Evolutionary conservation across 2,888 invertebrate genomes (phyloP).

Genomic region (Tipula helvola): DNA sequence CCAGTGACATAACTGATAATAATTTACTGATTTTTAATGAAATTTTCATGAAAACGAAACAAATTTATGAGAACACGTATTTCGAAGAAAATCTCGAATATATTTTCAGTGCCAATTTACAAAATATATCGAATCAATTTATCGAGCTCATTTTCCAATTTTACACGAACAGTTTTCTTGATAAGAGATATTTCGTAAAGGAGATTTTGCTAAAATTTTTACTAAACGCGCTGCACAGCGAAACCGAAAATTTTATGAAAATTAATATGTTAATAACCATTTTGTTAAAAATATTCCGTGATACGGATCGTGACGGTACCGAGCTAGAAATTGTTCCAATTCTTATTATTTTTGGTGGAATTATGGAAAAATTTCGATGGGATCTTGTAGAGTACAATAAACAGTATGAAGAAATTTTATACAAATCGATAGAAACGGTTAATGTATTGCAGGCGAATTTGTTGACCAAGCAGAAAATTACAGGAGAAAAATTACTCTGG

Average conservation of each 20-base stretch:
- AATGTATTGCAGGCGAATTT: conserved; percentile 18
- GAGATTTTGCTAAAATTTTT: not conserved
- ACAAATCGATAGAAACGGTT: conserved; percentile 23
- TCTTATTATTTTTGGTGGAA: conserved; percentile 24
- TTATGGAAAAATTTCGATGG: conserved; percentile 28
- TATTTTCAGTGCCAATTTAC: not conserved
- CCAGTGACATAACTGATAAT: not conserved
- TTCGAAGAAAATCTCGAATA: not conserved
- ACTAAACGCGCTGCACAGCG: not conserved
- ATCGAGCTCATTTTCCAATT: not conserved
- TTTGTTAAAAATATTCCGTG: conserved; percentile 20
- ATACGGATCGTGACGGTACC: conserved; percentile 19
- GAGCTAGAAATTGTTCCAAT: conserved; percentile 25
- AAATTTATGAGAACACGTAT: conserved; percentile 10
- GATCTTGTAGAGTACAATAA: conserved; percentile 25
- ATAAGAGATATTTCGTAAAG: not conserved
- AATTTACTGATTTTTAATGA: conserved; percentile 17
- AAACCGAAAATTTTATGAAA: not conserved
- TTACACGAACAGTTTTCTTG: not conserved
- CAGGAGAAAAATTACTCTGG: conserved; percentile 27
- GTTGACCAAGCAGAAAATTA: conserved; percentile 24
- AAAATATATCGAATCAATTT: not conserved
- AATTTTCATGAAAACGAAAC: conserved; percentile 19
- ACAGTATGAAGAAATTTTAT: conserved; percentile 23
- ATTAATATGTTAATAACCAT: conserved; percentile 19